Evolutionary conservation across 2,797 vertebrate genomes (phyloP).

Genomic region (Xenentodon cancila): DNA sequence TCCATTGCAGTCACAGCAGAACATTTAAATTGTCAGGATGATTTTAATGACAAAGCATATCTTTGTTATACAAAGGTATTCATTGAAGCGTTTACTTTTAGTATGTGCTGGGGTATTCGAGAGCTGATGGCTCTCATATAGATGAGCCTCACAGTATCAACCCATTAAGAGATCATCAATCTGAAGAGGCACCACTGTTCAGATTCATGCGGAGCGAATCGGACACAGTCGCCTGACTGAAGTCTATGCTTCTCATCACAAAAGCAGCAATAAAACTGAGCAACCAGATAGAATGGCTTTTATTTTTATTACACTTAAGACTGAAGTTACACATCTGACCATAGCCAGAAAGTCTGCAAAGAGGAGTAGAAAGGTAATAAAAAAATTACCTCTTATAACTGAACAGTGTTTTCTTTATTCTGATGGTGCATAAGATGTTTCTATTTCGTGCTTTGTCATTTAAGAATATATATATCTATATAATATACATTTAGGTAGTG

Average conservation of each 20-base stretch:
- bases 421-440: too few relatives aligned
- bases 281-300: constrained; percentile 1
- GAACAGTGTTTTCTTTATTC: too few relatives aligned
- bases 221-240: constrained; percentile 29
- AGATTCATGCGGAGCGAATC: constrained; percentile 17
- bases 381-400: not conserved
- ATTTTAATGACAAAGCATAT: constrained; percentile 32
- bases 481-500: too few relatives aligned
- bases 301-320: constrained; percentile 18
- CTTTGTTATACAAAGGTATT: constrained; percentile 30
- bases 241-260: constrained; percentile 10
- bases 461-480: too few relatives aligned
- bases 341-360: constrained; percentile 2
- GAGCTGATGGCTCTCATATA: constrained; percentile 19
- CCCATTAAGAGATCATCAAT: constrained; percentile 49
- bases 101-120: constrained; percentile 17
- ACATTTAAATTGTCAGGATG: constrained; percentile 27
- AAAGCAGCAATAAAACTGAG: constrained; percentile 22
- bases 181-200: constrained; percentile 30
- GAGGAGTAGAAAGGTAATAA: constrained; percentile 28
- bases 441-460: too few relatives aligned
- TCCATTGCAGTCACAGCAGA: constrained; percentile 24
- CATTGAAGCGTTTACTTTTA: constrained; percentile 15
- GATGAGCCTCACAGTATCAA: constrained; percentile 40
- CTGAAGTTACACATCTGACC: constrained; percentile 9